These are phyloP conservation scores for Netelia inedita DNA, from an alignment of 2,888 invertebrate species.

Conservation along the genomic window DNA sequence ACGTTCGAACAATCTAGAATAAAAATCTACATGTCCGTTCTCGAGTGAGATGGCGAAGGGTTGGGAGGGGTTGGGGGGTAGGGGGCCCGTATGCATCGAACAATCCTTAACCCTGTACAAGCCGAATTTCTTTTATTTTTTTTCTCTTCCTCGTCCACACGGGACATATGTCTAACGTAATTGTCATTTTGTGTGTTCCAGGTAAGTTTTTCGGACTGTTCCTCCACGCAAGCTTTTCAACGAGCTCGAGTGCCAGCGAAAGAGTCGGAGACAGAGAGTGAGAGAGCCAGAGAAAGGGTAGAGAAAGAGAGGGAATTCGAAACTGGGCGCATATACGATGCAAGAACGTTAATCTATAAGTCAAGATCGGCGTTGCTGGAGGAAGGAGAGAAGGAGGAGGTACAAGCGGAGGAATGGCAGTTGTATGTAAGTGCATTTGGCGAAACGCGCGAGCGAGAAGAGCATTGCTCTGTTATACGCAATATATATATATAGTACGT, in stretches of 20 bases:
- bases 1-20: slow-evolving; percentile 21
- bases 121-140: slow-evolving; percentile 21
- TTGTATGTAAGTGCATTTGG: slow-evolving; percentile 65
- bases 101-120: slow-evolving; percentile 2
- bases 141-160: slow-evolving; percentile 3
- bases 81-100: slow-evolving; percentile 18
- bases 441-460: slow-evolving; percentile 59
- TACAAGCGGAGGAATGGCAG: slow-evolving; percentile 60
- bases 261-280: neutral
- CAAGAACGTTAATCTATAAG: slow-evolving; percentile 63
- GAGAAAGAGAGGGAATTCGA: slow-evolving; percentile 47
- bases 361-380: slow-evolving; percentile 64
- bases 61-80: neutral
- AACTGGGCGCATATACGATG: slow-evolving; percentile 49
- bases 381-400: slow-evolving; percentile 40
- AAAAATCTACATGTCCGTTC: slow-evolving; percentile 12
- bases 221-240: slow-evolving; percentile 23
- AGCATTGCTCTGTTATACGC: slow-evolving; percentile 63
- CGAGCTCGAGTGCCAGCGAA: neutral
- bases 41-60: neutral
- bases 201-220: slow-evolving; percentile 58
- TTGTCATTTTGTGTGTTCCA: slow-evolving; percentile 67
- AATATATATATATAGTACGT: slow-evolving; percentile 27
- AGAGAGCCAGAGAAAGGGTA: neutral
- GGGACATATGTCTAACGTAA: slow-evolving; percentile 54